phyloP scores from a whole-genome alignment of 2,888 invertebrate species.

The Melolontha melolontha region DNA sequence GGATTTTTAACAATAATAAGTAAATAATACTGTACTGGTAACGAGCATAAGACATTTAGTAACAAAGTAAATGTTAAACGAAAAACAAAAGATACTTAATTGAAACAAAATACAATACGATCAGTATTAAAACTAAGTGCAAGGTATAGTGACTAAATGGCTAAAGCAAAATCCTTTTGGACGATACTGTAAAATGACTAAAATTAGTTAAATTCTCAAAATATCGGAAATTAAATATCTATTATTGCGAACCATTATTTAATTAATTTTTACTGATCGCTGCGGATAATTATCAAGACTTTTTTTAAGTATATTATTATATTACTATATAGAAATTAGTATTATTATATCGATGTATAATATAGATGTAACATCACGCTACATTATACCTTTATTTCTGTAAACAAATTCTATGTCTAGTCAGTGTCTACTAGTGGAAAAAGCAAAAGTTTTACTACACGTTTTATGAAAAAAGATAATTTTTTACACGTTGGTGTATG shows the following conservation, averaged over 20 bases:
- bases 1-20: neutral
- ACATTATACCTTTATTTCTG: no score
- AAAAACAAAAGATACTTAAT: conserved; percentile 16
- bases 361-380: no score
- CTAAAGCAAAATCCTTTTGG: neutral
- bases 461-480: no score
- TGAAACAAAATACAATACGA: conserved; percentile 44
- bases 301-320: no score
- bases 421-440: no score
- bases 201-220: conserved; percentile 6
- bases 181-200: conserved; percentile 27
- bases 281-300: no score
- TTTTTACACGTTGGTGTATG: no score
- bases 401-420: no score
- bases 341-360: no score
- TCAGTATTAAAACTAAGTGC: conserved; percentile 53
- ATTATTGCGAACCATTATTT: neutral
- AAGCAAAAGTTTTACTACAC: no score
- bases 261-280: no score
- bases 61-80: conserved; percentile 8
- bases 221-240: neutral
- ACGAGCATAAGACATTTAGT: conserved; percentile 43
- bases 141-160: conserved; percentile 59
- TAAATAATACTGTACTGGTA: conserved; percentile 3
- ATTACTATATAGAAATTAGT: no score